These are phyloP conservation scores for Prolemur simus DNA, from an alignment of 2,113 vertebrate genomes.

Conservation along the genomic window DNA sequence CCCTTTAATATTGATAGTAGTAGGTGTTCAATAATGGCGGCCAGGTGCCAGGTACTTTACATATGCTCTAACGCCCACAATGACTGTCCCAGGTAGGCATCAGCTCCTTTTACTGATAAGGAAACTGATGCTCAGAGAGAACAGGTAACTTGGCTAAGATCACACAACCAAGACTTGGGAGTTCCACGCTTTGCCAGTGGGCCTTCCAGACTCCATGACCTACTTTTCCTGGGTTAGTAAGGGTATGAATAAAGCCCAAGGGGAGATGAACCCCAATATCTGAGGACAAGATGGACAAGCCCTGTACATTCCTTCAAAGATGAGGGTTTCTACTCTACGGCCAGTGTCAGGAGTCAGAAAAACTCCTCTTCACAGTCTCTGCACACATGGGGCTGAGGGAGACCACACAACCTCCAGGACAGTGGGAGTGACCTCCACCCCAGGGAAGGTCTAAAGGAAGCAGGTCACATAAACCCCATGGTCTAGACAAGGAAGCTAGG, in stretches of 20 bases:
- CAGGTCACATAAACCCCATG: background rate
- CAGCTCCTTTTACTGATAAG: background rate
- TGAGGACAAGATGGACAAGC: background rate
- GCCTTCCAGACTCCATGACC: background rate
- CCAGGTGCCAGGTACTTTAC: background rate
- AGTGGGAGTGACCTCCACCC: background rate
- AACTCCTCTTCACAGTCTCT: background rate
- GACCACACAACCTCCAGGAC: background rate
- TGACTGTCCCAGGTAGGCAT: background rate
- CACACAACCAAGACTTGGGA: background rate
- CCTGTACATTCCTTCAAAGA: background rate
- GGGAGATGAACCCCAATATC: background rate
- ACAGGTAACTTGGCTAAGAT: background rate
- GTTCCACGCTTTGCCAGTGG: background rate
- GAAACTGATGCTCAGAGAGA: background rate
- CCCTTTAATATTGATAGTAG: background rate
- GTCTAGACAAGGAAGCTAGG: constrained; percentile 21
- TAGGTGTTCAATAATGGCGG: background rate
- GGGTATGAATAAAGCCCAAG: background rate
- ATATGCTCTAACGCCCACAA: background rate
- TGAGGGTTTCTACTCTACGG: background rate
- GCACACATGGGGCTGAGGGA: background rate
- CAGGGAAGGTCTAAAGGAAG: background rate
- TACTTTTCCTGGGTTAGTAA: background rate
- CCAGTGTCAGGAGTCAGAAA: background rate